Conservation (phyloP, 2,888 invertebrate species). For the Drosophila recens region DNA sequence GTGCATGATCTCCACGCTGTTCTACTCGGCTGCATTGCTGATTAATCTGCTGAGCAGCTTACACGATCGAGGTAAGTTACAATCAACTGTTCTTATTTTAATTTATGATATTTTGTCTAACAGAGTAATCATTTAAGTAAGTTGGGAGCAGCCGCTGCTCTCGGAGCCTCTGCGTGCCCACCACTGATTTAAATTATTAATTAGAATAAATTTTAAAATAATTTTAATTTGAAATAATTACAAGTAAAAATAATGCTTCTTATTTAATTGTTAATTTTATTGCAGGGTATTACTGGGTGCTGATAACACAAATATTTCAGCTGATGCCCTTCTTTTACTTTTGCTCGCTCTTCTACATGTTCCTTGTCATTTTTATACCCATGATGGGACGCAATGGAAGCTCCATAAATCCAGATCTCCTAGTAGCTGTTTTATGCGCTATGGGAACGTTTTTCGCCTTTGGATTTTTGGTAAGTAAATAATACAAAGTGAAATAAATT, state of each 20-base stretch:
- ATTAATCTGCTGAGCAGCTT: conserved; percentile 78
- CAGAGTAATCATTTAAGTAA: too few species aligned
- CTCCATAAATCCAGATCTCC: conserved; percentile 86
- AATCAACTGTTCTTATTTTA: too few species aligned
- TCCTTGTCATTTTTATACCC: conserved; percentile 87
- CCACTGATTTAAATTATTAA: too few species aligned
- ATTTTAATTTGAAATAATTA: too few species aligned
- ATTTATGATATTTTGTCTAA: too few species aligned
- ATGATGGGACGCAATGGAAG: conserved; percentile 87
- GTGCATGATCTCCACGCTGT: conserved; percentile 77
- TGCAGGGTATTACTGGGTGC: conserved; percentile 73
- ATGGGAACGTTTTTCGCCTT: conserved; percentile 77
- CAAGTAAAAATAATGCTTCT: too few species aligned
- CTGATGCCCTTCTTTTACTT: conserved; percentile 85
- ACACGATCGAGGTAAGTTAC: conserved; percentile 74
- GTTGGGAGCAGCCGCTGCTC: too few species aligned
- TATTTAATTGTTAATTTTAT: neutral
- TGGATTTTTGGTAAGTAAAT: conserved; percentile 82
- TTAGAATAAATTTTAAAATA: too few species aligned
- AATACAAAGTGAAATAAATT: too few species aligned
- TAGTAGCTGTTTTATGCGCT: conserved; percentile 85
- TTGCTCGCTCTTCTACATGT: conserved; percentile 85
- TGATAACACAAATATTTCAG: conserved; percentile 82
- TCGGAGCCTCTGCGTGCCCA: too few species aligned
- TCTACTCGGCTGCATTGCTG: conserved; percentile 75